These are phyloP conservation scores for Autographa pulchrina DNA, from an alignment of 2,888 invertebrate genomes.

Conservation along the genomic window DNA sequence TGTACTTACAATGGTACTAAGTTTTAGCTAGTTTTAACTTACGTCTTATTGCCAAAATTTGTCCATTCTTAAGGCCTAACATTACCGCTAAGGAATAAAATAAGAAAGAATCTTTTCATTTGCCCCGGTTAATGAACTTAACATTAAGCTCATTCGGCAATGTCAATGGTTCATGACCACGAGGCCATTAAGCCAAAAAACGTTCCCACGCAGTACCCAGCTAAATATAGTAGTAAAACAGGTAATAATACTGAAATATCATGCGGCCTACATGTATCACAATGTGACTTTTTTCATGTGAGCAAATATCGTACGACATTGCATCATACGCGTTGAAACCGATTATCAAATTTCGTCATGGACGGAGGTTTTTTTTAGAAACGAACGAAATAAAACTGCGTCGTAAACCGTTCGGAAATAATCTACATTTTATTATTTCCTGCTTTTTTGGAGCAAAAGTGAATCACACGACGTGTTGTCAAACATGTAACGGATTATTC, in stretches of 20 bases:
- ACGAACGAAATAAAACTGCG: conserved; percentile 32
- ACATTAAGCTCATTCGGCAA: not conserved
- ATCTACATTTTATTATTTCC: conserved; percentile 16
- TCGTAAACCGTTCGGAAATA: conserved; percentile 19
- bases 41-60: too few species aligned
- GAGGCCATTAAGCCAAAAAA: not conserved
- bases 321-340: conserved; percentile 52
- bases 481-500: conserved; percentile 1
- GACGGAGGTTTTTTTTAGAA: conserved; percentile 31
- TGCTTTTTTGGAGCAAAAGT: conserved; percentile 18
- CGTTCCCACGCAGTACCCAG: not conserved
- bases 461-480: conserved; percentile 29
- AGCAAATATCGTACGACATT: conserved; percentile 38
- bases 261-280: not conserved
- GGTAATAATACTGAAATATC: not conserved
- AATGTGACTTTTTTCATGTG: conserved; percentile 16
- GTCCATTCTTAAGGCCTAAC: too few species aligned
- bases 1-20: too few species aligned
- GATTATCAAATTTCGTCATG: conserved; percentile 55
- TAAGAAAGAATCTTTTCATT: not conserved
- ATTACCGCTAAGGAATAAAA: too few species aligned
- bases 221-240: not conserved
- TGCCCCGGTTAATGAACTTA: not conserved
- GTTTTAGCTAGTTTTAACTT: too few species aligned
- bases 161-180: not conserved